Evolutionary conservation across 2,888 invertebrate species (phyloP).

Genomic region (Apocheima hispidaria): DNA sequence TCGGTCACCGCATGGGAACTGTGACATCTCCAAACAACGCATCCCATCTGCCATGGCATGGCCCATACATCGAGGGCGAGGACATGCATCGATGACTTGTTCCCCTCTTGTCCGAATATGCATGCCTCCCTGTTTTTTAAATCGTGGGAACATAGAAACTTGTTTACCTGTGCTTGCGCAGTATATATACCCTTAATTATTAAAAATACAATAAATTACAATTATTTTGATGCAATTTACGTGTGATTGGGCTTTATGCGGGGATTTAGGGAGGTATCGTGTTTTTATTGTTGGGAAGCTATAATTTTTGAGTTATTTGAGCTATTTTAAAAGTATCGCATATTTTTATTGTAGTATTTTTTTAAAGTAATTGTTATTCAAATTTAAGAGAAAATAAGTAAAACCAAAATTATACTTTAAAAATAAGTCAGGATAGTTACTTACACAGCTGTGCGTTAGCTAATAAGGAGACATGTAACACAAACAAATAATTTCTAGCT

Average conservation of each 20-base stretch:
- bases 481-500: no score
- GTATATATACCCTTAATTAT: conserved; percentile 65
- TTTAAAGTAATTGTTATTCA: no score
- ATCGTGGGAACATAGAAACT: conserved; percentile 81
- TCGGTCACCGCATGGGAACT: conserved; percentile 54
- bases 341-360: no score
- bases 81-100: conserved; percentile 64
- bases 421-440: no score
- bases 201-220: conserved; percentile 81
- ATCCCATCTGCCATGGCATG: conserved; percentile 54
- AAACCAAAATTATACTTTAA: no score
- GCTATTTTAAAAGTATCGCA: background rate
- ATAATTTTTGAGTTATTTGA: conserved; percentile 36
- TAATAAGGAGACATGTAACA: no score
- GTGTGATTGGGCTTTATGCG: conserved; percentile 69
- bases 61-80: conserved; percentile 48
- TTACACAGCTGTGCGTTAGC: no score
- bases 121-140: conserved; percentile 68
- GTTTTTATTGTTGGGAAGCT: conserved; percentile 29
- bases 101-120: conserved; percentile 71
- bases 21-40: conserved; percentile 48
- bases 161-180: conserved; percentile 68
- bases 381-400: no score
- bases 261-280: conserved; percentile 43
- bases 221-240: conserved; percentile 76